Base-by-base conservation (phyloP, 2,888 invertebrate species). In the Sepiola atlantica region DNA sequence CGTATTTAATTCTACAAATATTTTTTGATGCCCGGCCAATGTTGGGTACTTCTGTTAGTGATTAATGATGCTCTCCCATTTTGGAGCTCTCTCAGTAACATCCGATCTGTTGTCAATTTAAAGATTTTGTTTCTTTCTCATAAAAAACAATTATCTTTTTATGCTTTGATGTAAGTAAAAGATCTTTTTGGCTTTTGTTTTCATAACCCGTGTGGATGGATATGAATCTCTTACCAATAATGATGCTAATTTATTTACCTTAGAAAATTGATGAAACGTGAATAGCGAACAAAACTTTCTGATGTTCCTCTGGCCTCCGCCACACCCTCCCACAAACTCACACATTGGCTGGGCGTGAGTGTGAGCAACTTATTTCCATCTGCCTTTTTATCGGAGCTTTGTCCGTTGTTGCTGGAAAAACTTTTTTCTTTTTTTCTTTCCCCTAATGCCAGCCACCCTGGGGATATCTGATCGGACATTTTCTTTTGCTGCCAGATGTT, bases 231-330 rank as follows among this genome's bases (percentile, higher is more conserved):
- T 77, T 77, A 77, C 77, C n/a, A 77, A 77, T 77, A 77, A 77
- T 77, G 77, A 77, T 77, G 77, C 77, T 77, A 77, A 77, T 77
- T 77, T 77, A 77, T 77, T 77, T 77, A 77, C 77, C n/a, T 77
- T 77, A n/a, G 18, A 77, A 77, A 77, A 77, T 77, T 77, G 77
- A 77, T 77, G 77, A n/a, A 77, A 77, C 77, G 77, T 77, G 77
- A 77, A 77, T 77, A n/a, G 77, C 32, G n/a, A n/a, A 14, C n/a
- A 77, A 45, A 45, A 32, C 77, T 77, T 32, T 77, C 77, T 77
- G 77, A 77, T 77, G 77, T 77, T 77, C 32, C 32, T 77, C n/a
- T 77, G n/a, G 21, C 14, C n/a, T n/a, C n/a, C 4, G 4, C 77
- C 21, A 45, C 45, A 45, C 77, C 77, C 24, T 28, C 12, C 77